A percentile compares a stretch with the other conserved stretches of the same genome.
phyloP scores from a whole-genome alignment of 2,888 invertebrate genomes.

The Cordylochernes scorpioides region DNA sequence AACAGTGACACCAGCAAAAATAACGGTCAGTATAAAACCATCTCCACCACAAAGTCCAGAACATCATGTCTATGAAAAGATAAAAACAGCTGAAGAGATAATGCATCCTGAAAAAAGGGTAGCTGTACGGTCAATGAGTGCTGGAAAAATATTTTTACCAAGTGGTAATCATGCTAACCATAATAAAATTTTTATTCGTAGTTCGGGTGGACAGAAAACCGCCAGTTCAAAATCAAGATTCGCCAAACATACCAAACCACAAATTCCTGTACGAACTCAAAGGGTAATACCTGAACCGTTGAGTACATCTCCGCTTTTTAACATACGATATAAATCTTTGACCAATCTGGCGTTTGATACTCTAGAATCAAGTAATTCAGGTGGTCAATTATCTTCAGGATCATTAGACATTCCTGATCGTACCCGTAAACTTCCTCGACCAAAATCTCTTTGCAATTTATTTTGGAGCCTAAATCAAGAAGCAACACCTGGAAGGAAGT shows the following conservation, averaged over 20 bases:
- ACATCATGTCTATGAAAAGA: constrained; percentile 11
- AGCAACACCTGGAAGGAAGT: too few relatives aligned
- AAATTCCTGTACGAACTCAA: constrained; percentile 4
- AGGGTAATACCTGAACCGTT: constrained; percentile 9
- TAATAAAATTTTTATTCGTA: too few relatives aligned
- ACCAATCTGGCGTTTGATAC: constrained; percentile 27
- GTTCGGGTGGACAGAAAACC: background rate
- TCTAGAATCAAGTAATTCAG: constrained; percentile 65
- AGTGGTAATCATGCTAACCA: background rate
- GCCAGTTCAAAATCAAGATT: constrained; percentile 5
- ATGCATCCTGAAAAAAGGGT: constrained; percentile 1
- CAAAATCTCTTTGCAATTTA: constrained; percentile 57
- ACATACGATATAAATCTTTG: constrained; percentile 33
- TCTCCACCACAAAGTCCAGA: constrained; percentile 3
- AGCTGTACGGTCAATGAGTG: constrained; percentile 2
- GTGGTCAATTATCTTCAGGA: constrained; percentile 57
- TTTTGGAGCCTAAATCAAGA: too few relatives aligned
- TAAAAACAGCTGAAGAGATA: constrained; percentile 3
- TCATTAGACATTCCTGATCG: constrained; percentile 32
- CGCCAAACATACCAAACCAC: constrained; percentile 31
- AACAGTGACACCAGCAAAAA: background rate
- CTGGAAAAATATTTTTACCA: constrained; percentile 5
- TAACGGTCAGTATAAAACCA: constrained; percentile 2
- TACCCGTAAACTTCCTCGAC: constrained; percentile 48
- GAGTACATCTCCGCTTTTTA: constrained; percentile 42